Evolutionary conservation across 2,113 vertebrate genomes (phyloP), one percentile per base, ranked within the genome.

Genomic region (Lamprologus speciosus): DNA sequence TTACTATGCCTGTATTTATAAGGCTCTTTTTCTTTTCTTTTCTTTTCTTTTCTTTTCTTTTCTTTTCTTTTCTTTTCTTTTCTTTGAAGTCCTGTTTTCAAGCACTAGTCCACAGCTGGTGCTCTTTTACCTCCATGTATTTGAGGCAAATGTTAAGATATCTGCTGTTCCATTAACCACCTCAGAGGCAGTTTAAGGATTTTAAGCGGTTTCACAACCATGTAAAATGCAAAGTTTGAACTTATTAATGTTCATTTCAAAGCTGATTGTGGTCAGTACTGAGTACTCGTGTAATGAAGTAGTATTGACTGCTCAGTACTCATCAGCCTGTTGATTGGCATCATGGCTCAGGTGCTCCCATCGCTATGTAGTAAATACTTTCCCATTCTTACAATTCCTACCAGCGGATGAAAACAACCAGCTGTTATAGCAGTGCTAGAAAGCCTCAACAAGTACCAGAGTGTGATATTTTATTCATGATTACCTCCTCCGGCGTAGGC

Each of bases 401-500:
- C 57, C 85, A 90, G 57, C 80, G 37, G 70, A 83, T 81, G 37
- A 79, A 85, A 90, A 83, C 90, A 81, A 70, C 19, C 80, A 88
- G 83, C 57, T 91, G 78, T 89, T 91, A 90, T 75, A 45, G 58
- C 75, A 6, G 58, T 70, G 80, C 45, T 90, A 85, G 89, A 88
- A 89, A 87, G 73, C 87, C 55, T 90, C 85, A 88, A 90, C 86
- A 92, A 91, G 93, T 91, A 57, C 10, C 28, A 63, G 35, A 85
- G 40, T 86, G 65, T 35, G 37, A 95, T 95, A 87, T 92, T 93
- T 95, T 92, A 94, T 94, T 95, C 94, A 94, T 93, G 90, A 92
- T 89, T 81, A 87, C 88, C 87, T 94, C 88, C 82, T 92, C 88
- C 12, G 53, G 84, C 73, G 85, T 51, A 40, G 87, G 60, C 84